Evolutionary conservation across 2,888 invertebrate genomes (phyloP), one percentile per base, ranked within the genome.

Genomic region (Rhagonycha lutea): DNA sequence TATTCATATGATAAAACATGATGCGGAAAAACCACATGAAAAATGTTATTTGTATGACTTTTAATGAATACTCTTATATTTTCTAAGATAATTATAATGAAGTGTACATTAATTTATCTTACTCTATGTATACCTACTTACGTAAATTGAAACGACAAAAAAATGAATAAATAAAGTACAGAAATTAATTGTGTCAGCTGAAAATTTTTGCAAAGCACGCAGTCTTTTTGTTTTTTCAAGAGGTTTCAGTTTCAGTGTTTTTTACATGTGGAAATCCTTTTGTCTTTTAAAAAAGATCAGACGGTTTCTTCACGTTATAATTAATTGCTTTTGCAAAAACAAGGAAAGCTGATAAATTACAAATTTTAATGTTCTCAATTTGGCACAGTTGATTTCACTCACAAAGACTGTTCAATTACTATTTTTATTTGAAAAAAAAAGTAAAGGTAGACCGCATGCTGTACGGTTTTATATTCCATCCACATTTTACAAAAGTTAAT

Each of bases 321-420:
- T 82, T 82, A 83, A 82, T 82, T 77, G 81, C 79, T 77, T 78
- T 80, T 81, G 81, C 80, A 83, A 83, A 83, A 83, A 81, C 82
- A 76, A 75, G 80, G 79, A 79, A 79, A 81, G 80, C 81, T 83
- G 82, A 83, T 83, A 82, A 83, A 83, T 83, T 81, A 80, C 80
- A 77, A 80, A 80, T 82, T 83, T 83, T 82, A 83, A 83, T 80
- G 81, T 80, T 80, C 81, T 80, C 80, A 81, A 81, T 79, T 76
- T 79, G 80, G 76, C 77, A 78, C 77, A 74, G 82, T 81, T 81
- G 83, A 83, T 81, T 79, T 81, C 81, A 81, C 82, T 82, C 82
- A 82, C 76, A 74, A 72, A 74, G 68, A 63, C 68, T 60, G 47
- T 71, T 68, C 69, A 70, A 76, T 62, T 68, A 70, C 70, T 62